These are phyloP conservation scores for Tragulus kanchil DNA, from an alignment of 2,113 vertebrate species.

Conservation along the genomic window DNA sequence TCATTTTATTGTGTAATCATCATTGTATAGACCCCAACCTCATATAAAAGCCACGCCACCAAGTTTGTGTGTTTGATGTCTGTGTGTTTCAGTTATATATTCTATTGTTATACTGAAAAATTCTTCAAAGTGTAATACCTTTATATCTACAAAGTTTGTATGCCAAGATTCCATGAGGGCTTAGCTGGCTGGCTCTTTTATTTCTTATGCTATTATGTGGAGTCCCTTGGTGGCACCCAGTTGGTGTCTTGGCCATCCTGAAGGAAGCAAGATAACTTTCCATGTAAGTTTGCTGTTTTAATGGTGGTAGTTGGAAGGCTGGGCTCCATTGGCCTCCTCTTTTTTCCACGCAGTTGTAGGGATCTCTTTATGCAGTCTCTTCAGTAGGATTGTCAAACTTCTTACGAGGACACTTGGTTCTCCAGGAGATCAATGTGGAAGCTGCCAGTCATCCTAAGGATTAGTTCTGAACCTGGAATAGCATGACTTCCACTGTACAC, in stretches of 20 bases:
- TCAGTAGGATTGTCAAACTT: neutral
- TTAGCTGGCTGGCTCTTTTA: neutral
- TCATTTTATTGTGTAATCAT: neutral
- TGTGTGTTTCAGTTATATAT: neutral
- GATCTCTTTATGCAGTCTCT: neutral
- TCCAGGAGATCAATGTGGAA: neutral
- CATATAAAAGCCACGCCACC: neutral
- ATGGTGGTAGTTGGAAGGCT: neutral
- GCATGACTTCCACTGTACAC: neutral
- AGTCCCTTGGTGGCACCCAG: neutral
- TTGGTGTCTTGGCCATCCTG: neutral
- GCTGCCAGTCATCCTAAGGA: neutral
- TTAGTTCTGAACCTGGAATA: neutral
- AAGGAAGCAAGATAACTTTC: neutral
- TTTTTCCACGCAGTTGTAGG: neutral
- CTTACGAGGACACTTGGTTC: neutral
- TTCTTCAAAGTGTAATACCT: neutral
- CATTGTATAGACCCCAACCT: neutral
- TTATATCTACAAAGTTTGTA: neutral
- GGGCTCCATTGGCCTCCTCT: neutral
- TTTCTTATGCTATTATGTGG: neutral
- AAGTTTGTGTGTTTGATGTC: constrained; percentile 8
- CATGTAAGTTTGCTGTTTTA: neutral
- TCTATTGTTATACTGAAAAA: neutral
- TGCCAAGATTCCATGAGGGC: neutral